Evolutionary conservation across 1,140 invertebrate genomes (phyloP), one percentile per base, ranked within the genome.

Genomic region (Leptoteleia sp.): DNA sequence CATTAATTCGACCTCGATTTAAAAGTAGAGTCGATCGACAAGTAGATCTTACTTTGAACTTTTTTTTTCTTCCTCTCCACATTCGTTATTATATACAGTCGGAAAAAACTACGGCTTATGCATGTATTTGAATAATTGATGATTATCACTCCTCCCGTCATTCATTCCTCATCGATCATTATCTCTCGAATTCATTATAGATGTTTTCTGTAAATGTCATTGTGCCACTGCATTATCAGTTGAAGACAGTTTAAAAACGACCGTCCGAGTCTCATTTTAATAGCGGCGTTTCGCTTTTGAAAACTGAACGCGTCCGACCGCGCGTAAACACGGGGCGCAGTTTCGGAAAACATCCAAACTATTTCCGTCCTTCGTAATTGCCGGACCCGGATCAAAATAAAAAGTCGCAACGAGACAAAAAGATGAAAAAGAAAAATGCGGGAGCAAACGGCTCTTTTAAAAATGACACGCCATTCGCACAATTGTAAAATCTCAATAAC

Each of bases 401-500:
- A n/a, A 40, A 17, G 8, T 16, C n/a, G 25, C 8, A 11, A 17
- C 1, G 5, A 38, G 47, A 37, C 0, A 29, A 31, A 31, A 31
- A 45, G 15, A 38, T 38, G n/a, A n/a, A n/a, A n/a, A n/a, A n/a
- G n/a, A n/a, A n/a, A n/a, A n/a, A n/a, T n/a, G n/a, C n/a, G n/a
- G n/a, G n/a, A n/a, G 31, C 40, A 40, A 72, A 62, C 22, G 38
- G 42, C 15, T 13, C 15, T 27, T 37, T 52, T 43, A 52, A 61
- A 52, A 61, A 52, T 71, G 43, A 52, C 67, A 61, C 25, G 38
- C 38, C 67, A 52, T 71, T 71, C 45, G 55, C 55, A 62, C 68
- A 54, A 75, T 76, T 76, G 37, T 61, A 59, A 67, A 67, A 76
- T 76, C 47, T 59, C 17, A 59, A 76, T 68, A 61, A 59, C 43